phyloP scores from a whole-genome alignment of 2,888 invertebrate genomes.

The Nomada fucata region DNA sequence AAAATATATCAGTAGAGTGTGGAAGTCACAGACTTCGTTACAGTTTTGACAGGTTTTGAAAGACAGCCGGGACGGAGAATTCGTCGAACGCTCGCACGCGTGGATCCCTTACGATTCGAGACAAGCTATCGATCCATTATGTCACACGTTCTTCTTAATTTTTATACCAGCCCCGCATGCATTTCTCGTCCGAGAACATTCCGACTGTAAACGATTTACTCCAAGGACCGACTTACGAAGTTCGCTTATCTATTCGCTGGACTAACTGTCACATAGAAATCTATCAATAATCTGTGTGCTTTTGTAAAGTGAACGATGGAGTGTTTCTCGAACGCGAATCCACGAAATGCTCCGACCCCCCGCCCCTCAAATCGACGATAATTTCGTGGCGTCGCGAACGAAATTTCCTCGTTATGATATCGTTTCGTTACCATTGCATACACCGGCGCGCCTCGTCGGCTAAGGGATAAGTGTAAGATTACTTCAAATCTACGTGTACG shows the following conservation, averaged over 20 bases:
- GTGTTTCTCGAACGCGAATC: neutral
- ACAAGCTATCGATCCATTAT: neutral
- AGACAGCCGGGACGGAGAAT: neutral
- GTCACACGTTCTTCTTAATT: neutral
- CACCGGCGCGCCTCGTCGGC: neutral
- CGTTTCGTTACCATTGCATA: neutral
- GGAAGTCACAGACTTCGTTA: slow-evolving; percentile 10
- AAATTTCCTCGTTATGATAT: neutral
- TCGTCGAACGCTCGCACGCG: slow-evolving; percentile 48
- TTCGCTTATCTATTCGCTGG: slow-evolving; percentile 8
- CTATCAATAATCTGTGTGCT: slow-evolving; percentile 7
- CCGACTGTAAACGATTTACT: neutral
- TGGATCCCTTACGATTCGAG: slow-evolving; percentile 42
- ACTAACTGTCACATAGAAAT: neutral
- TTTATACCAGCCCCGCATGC: neutral
- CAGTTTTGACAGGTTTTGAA: neutral
- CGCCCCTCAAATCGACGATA: neutral
- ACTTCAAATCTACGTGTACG: neutral
- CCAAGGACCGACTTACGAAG: neutral
- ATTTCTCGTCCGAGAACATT: neutral
- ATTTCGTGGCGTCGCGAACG: neutral
- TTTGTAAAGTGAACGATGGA: slow-evolving; percentile 1
- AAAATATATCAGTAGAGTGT: slow-evolving; percentile 22
- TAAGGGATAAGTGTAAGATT: slow-evolving; percentile 1
- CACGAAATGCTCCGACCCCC: neutral